Evolutionary conservation across 2,888 invertebrate species (phyloP).

Genomic region (Andrena flavipes): DNA sequence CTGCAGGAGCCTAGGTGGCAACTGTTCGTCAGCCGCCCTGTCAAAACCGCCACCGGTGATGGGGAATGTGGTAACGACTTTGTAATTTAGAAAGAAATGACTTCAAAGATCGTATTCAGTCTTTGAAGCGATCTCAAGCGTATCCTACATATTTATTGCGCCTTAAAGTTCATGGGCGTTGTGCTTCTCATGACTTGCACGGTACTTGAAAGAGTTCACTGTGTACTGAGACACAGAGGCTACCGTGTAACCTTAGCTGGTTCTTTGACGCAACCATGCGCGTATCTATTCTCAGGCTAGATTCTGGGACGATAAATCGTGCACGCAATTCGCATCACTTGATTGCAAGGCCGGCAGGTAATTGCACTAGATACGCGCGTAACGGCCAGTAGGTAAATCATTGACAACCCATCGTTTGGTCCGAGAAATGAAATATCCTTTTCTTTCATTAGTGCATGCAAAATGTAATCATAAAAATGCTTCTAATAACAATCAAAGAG

Average conservation of each 20-base stretch:
- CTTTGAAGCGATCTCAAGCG: too few species aligned
- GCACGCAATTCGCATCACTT: constrained; percentile 47
- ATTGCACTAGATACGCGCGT: constrained; percentile 14
- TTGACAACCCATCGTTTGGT: constrained; percentile 2
- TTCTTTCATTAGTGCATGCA: not conserved
- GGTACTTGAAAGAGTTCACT: not conserved
- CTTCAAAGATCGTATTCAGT: too few species aligned
- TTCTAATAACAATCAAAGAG: too few species aligned
- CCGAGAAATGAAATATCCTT: not conserved
- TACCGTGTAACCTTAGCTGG: constrained; percentile 1
- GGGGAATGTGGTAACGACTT: too few species aligned
- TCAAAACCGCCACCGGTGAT: too few species aligned
- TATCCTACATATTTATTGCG: too few species aligned
- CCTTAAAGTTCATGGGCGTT: not conserved
- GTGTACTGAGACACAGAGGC: not conserved
- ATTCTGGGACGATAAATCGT: constrained; percentile 48
- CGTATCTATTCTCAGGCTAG: constrained; percentile 24
- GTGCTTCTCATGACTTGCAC: not conserved
- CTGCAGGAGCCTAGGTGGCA: too few species aligned
- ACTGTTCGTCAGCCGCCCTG: too few species aligned
- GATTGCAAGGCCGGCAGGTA: constrained; percentile 50
- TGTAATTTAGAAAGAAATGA: too few species aligned
- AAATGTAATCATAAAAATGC: not conserved
- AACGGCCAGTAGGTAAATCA: constrained; percentile 30
- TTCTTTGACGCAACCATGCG: not conserved